phyloP scores from a whole-genome alignment of 2,888 invertebrate species.

The Chrysotoxum bicinctum region DNA sequence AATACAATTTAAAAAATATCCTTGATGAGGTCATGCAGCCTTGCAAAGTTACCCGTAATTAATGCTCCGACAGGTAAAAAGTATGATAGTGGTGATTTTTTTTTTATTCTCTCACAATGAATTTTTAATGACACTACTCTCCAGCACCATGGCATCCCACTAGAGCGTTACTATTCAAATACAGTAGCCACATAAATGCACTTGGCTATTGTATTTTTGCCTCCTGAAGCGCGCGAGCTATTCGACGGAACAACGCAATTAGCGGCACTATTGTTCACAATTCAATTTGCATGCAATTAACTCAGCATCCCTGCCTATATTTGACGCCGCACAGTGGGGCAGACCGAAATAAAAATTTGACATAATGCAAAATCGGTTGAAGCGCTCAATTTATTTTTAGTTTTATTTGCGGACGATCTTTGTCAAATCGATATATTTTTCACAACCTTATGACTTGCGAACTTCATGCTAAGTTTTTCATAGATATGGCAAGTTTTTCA shows the following conservation, averaged over 20 bases:
- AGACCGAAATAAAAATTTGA: too few species aligned
- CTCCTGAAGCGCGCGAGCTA: conserved; percentile 59
- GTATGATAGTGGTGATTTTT: conserved; percentile 63
- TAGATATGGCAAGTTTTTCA: too few species aligned
- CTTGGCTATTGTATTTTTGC: conserved; percentile 63
- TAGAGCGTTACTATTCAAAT: conserved; percentile 61
- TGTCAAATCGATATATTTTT: too few species aligned
- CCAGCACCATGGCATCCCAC: conserved; percentile 15
- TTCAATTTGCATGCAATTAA: conserved; percentile 73
- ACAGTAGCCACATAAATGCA: conserved; percentile 71
- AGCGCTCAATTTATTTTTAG: too few species aligned
- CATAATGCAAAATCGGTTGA: too few species aligned
- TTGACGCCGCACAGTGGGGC: not conserved
- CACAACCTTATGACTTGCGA: too few species aligned
- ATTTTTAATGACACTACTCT: conserved; percentile 65
- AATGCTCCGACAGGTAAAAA: conserved; percentile 60
- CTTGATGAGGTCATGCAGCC: conserved; percentile 57
- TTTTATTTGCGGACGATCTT: too few species aligned
- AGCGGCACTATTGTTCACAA: conserved; percentile 71
- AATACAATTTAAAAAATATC: conserved; percentile 46
- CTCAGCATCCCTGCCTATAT: conserved; percentile 59
- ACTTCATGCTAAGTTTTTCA: too few species aligned
- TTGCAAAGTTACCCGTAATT: conserved; percentile 67
- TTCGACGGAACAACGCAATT: conserved; percentile 72
- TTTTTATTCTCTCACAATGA: conserved; percentile 63